Conservation (phyloP, 2,797 vertebrate species). For the Cossypha niveicapilla region DNA sequence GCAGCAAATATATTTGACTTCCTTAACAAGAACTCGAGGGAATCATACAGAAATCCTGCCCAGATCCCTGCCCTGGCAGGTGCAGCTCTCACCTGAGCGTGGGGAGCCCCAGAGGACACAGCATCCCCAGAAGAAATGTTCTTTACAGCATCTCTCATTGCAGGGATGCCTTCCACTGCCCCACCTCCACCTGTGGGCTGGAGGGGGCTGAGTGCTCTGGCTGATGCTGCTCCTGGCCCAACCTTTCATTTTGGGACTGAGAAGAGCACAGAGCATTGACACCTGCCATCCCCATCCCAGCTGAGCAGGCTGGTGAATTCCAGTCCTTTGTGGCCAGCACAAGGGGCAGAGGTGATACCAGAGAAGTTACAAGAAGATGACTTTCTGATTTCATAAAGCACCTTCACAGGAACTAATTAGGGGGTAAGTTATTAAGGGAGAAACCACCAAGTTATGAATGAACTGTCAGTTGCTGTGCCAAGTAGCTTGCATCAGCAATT, state of each 20-base stretch:
- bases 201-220: background rate
- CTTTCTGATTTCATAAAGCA: slow-evolving; percentile 10
- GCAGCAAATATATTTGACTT: background rate
- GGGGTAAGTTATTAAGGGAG: background rate
- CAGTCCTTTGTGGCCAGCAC: background rate
- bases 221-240: background rate
- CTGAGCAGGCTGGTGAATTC: background rate
- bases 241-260: background rate
- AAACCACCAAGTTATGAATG: slow-evolving; percentile 27
- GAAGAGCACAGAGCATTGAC: background rate
- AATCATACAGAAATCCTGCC: background rate
- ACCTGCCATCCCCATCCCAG: background rate
- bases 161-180: background rate
- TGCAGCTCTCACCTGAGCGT: background rate
- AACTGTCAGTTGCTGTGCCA: slow-evolving; percentile 15
- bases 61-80: background rate
- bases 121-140: background rate
- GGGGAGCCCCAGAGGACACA: background rate
- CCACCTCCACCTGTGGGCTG: background rate
- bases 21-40: background rate
- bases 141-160: background rate
- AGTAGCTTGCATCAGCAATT: slow-evolving; percentile 24
- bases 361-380: background rate
- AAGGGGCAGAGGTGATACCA: background rate
- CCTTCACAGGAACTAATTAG: slow-evolving; percentile 42